Evolutionary conservation across 2,797 vertebrate genomes (phyloP), one percentile per base, ranked within the genome.

Genomic region (Uromys caudimaculatus): DNA sequence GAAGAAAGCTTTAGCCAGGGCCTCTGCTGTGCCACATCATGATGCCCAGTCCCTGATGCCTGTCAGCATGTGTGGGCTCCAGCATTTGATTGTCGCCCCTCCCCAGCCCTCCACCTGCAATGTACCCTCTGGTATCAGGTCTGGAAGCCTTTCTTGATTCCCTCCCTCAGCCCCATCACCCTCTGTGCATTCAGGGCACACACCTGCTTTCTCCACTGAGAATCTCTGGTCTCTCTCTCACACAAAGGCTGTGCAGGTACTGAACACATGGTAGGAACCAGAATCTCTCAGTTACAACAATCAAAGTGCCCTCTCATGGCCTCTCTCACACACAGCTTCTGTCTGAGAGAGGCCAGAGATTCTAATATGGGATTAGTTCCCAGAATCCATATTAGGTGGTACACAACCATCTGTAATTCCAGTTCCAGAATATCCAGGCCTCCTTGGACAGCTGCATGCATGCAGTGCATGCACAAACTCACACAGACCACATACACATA

Each of bases 1-100:
- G 75, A 11, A 12, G 11, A 1, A 10, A 21, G 2, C 32, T 73
- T 62, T 69, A 17, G 27, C 24, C 9, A 56, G 44, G 3, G 1
- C 0, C 23, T 50, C 19, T 19, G 16, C 21, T 38, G 16, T 0
- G 76, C 77, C 50, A 0, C 0, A 1, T 12, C 2, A 1, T 32
- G 79, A n/a, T 23, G 21, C 0, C 14, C 0, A 0, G 41, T 44
- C 29, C 38, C 44, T 2, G 8, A 47, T 47, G 38, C 62, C 69
- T 44, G 67, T 81, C 92, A 77, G 52, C 41, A 77, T 0, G 1
- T 6, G 1, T 0, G 2, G 67, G 60, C 2, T 27, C 35, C 1
- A 50, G 87, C 6, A 1, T 21, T 29, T 41, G 44, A 17, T 69
- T 64, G 32, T 81, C 0, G 0, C 12, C 44, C 52, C 58, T 56